Base-by-base conservation (phyloP, 2,113 vertebrate species). In the Danionella cerebrum region DNA sequence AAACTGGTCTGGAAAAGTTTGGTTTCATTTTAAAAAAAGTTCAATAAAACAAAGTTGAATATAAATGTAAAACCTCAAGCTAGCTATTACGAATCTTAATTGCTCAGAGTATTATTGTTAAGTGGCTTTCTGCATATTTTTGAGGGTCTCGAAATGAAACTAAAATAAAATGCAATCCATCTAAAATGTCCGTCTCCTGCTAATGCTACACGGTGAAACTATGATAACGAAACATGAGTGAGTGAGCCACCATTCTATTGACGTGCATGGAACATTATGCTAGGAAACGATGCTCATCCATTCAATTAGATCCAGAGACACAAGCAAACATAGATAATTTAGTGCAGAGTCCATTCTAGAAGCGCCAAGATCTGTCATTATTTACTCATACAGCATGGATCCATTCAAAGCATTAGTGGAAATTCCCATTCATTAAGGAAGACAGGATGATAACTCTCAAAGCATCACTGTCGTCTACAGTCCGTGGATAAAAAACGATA, bases 391-490 rank as follows among this genome's bases (percentile, higher is more conserved):
- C 72, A 76, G 70, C 79, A 86, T 83, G 81, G 85, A 80, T 76
- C 73, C 88, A 87, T 90, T 87, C 14, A 35, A 51, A 87, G 84
- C 83, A 83, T 90, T 88, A 86, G 83, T 79, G 76, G 75, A 87
- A 86, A 88, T 79, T 73, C 78, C 75, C 87, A 88, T 87, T 89
- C 84, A 88, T 91, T 85, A 69, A 52, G 78, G 25, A 42, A 82
- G 79, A 83, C 77, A 47, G 29, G 55, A 71, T 42, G 63, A 67
- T 47, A 48, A 44, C 1, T 19, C 11, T 53, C 48, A 44, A 58
- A 65, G 16, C 42, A 67, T 50, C 14, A 16, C 47, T 53, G 55
- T 52, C 14, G 42, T 18, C 44, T 31, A 48, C 59, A 35, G 41
- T 33, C 19, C 24, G 31, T 55, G 25, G 18, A 35, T 25, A 27